Conservation (phyloP, 2,797 vertebrate species). For the Gadopsis marmoratus region DNA sequence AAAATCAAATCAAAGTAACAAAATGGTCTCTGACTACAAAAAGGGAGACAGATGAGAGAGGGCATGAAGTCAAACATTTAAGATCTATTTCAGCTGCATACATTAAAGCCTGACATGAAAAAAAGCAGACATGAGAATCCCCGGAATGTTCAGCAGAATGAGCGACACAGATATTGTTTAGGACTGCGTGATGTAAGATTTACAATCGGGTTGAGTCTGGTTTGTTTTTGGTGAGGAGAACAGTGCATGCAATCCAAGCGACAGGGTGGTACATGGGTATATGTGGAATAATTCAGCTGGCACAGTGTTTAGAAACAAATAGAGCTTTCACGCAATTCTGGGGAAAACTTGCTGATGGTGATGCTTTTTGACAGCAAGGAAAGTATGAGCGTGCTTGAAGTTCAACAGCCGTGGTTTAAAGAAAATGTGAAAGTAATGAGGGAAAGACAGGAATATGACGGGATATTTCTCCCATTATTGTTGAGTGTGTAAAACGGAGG, state of each 20-base stretch:
- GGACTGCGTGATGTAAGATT: not conserved
- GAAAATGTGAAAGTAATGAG: conserved; percentile 30
- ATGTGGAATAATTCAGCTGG: conserved; percentile 45
- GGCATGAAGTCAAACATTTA: conserved; percentile 47
- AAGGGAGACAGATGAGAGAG: conserved; percentile 40
- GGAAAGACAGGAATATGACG: conserved; percentile 36
- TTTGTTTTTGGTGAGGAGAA: conserved; percentile 22
- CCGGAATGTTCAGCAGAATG: conserved; percentile 13
- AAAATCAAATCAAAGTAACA: conserved; percentile 59
- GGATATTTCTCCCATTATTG: conserved; percentile 35
- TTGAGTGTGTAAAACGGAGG: conserved; percentile 52
- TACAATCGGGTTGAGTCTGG: not conserved
- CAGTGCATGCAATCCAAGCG: conserved; percentile 26
- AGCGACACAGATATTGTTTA: not conserved
- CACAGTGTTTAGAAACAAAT: conserved; percentile 27
- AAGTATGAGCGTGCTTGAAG: conserved; percentile 53
- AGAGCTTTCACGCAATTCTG: conserved; percentile 25
- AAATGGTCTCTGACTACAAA: conserved; percentile 39
- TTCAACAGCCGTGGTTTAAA: conserved; percentile 27
- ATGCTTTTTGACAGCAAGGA: conserved; percentile 66
- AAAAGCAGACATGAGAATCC: not conserved
- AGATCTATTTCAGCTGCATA: conserved; percentile 37
- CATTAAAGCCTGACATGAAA: conserved; percentile 24
- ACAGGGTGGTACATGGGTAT: conserved; percentile 17
- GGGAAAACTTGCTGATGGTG: conserved; percentile 65